A percentile compares a stretch with the other conserved stretches of the same genome.
phyloP scores from a whole-genome alignment of 2,113 vertebrate species.

The Apus apus region DNA sequence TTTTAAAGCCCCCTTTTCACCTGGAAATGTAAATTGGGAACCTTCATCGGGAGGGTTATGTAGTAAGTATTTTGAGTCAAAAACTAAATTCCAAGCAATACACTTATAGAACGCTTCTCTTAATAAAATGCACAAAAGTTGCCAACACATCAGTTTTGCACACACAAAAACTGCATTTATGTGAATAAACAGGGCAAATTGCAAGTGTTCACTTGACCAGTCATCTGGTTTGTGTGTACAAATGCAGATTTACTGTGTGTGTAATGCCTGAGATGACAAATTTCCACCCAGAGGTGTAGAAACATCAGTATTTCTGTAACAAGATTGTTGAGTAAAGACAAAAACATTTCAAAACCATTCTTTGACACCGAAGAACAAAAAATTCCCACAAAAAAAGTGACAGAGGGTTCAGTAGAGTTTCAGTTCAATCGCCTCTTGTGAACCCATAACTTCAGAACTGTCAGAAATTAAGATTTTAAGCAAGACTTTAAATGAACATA shows the following conservation, averaged over 20 bases:
- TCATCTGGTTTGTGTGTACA: not conserved
- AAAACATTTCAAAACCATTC: not conserved
- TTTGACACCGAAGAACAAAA: not conserved
- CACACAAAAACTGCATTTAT: constrained; percentile 4
- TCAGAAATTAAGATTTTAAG: not conserved
- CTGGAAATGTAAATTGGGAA: constrained; percentile 64
- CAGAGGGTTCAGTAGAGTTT: not conserved
- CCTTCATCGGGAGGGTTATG: constrained; percentile 45
- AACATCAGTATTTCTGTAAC: not conserved
- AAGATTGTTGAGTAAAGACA: not conserved
- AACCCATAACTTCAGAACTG: not conserved
- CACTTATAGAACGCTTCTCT: not conserved
- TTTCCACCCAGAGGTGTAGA: not conserved
- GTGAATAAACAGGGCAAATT: constrained; percentile 19
- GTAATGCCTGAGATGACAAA: not conserved
- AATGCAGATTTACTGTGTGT: not conserved
- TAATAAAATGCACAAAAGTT: constrained; percentile 22
- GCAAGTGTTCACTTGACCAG: not conserved
- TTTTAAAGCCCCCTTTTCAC: constrained; percentile 60
- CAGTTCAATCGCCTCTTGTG: not conserved
- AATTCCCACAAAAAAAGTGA: not conserved
- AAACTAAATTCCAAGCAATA: constrained; percentile 47
- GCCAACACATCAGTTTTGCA: constrained; percentile 42
- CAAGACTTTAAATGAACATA: not conserved
- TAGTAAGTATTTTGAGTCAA: constrained; percentile 63